Conservation (phyloP, 2,888 invertebrate genomes). For the Hemaris fuciformis region DNA sequence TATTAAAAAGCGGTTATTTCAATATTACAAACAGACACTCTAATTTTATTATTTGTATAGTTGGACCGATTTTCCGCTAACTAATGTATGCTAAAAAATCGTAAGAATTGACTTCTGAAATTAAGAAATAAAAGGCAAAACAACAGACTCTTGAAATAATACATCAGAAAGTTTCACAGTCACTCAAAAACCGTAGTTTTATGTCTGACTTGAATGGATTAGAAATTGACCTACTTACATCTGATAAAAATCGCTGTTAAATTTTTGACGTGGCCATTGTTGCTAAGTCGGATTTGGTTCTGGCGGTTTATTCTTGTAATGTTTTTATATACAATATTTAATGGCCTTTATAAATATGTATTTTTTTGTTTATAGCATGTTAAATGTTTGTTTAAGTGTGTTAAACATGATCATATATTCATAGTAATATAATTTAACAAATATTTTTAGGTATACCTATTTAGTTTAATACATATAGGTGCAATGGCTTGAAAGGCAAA, state of each 20-base stretch:
- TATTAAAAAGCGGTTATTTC: too few relatives aligned
- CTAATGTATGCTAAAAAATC: too few relatives aligned
- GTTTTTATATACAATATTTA: not conserved
- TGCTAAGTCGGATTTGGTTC: not conserved
- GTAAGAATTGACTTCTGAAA: not conserved
- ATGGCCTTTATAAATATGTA: not conserved
- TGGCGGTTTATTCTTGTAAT: not conserved
- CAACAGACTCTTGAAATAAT: not conserved
- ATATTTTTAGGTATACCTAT: too few relatives aligned
- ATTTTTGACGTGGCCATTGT: slow-evolving; percentile 24
- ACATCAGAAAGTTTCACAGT: slow-evolving; percentile 9
- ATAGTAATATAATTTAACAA: too few relatives aligned
- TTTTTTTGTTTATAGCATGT: too few relatives aligned
- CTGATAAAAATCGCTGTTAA: slow-evolving; percentile 44
- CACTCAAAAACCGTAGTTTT: slow-evolving; percentile 27
- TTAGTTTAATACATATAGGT: too few relatives aligned
- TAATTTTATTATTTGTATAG: too few relatives aligned
- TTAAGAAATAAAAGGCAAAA: not conserved
- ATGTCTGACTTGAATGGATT: slow-evolving; percentile 49
- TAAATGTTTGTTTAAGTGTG: too few relatives aligned
- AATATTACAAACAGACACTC: too few relatives aligned
- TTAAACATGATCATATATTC: too few relatives aligned
- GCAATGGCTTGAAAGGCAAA: too few relatives aligned
- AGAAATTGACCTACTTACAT: slow-evolving; percentile 62
- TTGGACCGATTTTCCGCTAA: too few relatives aligned